Conservation (phyloP, 2,888 invertebrate species). For the Reticulitermes lucifugus region DNA sequence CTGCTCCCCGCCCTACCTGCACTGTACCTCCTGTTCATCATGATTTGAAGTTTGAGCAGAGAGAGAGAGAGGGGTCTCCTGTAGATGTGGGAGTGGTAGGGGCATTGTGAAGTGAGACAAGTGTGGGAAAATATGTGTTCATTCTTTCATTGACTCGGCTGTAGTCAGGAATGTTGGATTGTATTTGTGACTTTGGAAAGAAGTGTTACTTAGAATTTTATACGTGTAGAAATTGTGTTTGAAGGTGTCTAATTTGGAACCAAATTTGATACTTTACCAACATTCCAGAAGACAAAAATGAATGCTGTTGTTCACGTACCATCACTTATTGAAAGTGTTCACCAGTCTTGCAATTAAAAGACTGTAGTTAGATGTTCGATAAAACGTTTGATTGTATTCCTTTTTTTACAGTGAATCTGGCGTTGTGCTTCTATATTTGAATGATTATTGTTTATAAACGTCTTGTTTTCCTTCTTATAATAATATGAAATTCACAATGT, state of each 20-base stretch:
- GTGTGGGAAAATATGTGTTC: no score
- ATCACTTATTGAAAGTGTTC: neutral
- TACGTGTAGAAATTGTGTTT: neutral
- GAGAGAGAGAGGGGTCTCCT: no score
- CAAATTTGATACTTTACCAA: neutral
- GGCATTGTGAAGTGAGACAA: no score
- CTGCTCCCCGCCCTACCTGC: no score
- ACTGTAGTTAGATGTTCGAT: neutral
- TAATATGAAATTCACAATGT: neutral
- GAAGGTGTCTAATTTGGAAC: neutral
- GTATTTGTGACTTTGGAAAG: neutral
- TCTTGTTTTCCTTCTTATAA: neutral
- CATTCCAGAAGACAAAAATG: slow-evolving; percentile 10
- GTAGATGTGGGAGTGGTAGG: no score
- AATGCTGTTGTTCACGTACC: neutral
- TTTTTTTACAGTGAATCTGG: neutral
- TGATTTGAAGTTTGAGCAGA: no score
- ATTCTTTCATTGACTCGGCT: no score
- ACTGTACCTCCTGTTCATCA: no score
- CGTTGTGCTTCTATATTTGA: neutral
- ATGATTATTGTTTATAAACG: neutral
- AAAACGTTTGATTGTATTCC: neutral
- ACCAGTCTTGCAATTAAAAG: neutral
- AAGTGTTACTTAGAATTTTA: neutral
- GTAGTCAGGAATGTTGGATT: slow-evolving; percentile 19